A percentile compares a stretch with the other conserved stretches of the same genome.
These are phyloP conservation scores for Microctonus aethiopoides DNA, from an alignment of 2,888 invertebrate genomes.

Conservation along the genomic window DNA sequence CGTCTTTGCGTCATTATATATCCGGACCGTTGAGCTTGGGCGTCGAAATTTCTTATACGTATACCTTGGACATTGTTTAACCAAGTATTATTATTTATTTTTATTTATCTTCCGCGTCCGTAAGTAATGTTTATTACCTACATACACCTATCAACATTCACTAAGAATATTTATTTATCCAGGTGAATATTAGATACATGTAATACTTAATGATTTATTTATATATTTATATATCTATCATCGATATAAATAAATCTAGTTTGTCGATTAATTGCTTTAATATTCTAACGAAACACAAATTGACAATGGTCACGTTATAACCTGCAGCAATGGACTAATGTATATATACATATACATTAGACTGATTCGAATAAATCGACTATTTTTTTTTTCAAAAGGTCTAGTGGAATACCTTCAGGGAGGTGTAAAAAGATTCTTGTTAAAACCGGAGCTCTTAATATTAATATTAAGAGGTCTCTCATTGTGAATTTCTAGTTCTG, in stretches of 20 bases:
- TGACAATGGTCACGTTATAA: not conserved
- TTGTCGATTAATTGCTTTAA: not conserved
- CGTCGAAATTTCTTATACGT: constrained; percentile 9
- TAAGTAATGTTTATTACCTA: too few relatives aligned
- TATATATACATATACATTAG: not conserved
- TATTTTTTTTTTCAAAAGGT: too few relatives aligned
- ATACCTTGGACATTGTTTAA: constrained; percentile 11
- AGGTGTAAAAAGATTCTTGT: too few relatives aligned
- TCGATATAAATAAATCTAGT: not conserved
- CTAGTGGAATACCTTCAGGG: too few relatives aligned
- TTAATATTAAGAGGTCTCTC: too few relatives aligned
- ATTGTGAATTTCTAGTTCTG: too few relatives aligned
- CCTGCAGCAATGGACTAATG: not conserved
- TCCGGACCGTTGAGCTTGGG: constrained; percentile 32
- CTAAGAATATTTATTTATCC: too few relatives aligned
- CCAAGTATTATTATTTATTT: not conserved
- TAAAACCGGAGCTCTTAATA: too few relatives aligned
- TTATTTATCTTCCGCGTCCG: not conserved
- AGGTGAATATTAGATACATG: too few relatives aligned
- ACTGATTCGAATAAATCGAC: too few relatives aligned
- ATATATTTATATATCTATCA: not conserved
- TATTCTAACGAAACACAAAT: not conserved
- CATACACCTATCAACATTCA: too few relatives aligned
- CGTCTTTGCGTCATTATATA: constrained; percentile 40
- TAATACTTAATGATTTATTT: too few relatives aligned